Evolutionary conservation across 2,888 invertebrate genomes (phyloP).

Genomic region (Tromatobia lineatoria): DNA sequence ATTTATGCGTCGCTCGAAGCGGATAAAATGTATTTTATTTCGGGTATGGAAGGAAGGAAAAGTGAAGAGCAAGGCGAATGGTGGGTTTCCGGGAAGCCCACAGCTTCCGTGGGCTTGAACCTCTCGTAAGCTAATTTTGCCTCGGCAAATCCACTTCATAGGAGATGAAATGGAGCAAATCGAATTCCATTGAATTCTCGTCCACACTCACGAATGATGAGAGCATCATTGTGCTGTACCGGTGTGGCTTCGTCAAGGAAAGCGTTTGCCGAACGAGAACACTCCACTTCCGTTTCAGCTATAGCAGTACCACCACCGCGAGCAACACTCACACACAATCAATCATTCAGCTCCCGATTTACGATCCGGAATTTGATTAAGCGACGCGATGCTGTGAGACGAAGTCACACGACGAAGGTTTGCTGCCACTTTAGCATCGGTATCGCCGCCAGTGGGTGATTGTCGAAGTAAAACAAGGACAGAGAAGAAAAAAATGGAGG

Average conservation of each 20-base stretch:
- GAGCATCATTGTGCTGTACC: constrained; percentile 30
- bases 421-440: constrained; percentile 10
- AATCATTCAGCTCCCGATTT: constrained; percentile 57
- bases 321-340: constrained; percentile 45
- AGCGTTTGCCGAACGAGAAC: constrained; percentile 23
- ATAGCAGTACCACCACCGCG: too few species aligned
- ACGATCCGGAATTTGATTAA: constrained; percentile 57
- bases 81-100: background rate
- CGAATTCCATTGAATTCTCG: constrained; percentile 62
- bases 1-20: too few species aligned
- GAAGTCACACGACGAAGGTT: constrained; percentile 11
- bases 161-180: constrained; percentile 74
- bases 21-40: too few species aligned
- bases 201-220: constrained; percentile 13
- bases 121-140: constrained; percentile 26
- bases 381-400: background rate
- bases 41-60: background rate
- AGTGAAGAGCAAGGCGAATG: background rate
- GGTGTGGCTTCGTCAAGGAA: constrained; percentile 6
- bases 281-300: constrained; percentile 9
- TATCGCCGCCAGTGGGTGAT: background rate
- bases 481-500: constrained; percentile 20
- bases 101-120: constrained; percentile 11
- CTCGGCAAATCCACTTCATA: constrained; percentile 69
- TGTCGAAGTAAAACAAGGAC: constrained; percentile 25